Conservation (phyloP, 1,140 invertebrate species). For the Eupristina koningsbergeri region DNA sequence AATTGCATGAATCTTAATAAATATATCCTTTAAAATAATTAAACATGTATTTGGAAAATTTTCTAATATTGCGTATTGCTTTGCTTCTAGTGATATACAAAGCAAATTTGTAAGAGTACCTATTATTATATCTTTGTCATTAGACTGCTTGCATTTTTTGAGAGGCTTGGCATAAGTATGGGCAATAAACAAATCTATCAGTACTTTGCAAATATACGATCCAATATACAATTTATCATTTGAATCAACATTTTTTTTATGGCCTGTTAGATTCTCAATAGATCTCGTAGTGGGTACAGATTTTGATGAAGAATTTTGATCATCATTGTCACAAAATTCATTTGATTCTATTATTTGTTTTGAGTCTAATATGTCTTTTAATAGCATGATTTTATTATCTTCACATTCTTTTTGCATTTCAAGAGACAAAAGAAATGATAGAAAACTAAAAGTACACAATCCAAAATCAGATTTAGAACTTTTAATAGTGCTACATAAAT, state of each 20-base stretch:
- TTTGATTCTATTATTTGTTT: neutral
- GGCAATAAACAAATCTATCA: constrained; percentile 71
- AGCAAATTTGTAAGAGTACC: constrained; percentile 71
- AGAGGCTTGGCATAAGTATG: constrained; percentile 63
- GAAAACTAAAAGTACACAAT: constrained; percentile 62
- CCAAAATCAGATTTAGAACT: constrained; percentile 56
- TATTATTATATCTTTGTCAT: constrained; percentile 68
- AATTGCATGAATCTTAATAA: constrained; percentile 72
- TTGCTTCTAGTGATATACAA: constrained; percentile 70
- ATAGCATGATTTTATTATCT: constrained; percentile 50
- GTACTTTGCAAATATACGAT: constrained; percentile 69
- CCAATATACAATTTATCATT: constrained; percentile 57
- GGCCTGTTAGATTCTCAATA: neutral
- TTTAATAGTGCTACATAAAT: constrained; percentile 67
- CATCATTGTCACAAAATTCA: constrained; percentile 6
- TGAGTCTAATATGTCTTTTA: constrained; percentile 58
- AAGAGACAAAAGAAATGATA: constrained; percentile 63
- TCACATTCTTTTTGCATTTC: constrained; percentile 64
- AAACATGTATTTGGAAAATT: constrained; percentile 67
- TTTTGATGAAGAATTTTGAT: neutral
- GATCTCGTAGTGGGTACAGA: neutral
- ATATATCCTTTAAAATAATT: constrained; percentile 69
- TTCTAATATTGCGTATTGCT: constrained; percentile 66
- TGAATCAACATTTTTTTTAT: constrained; percentile 20
- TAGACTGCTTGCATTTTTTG: constrained; percentile 58